Evolutionary conservation across 30 jellyfish, hydroid and myxozoan genomes (phyloP).

Genomic region (Mastigias papua): DNA sequence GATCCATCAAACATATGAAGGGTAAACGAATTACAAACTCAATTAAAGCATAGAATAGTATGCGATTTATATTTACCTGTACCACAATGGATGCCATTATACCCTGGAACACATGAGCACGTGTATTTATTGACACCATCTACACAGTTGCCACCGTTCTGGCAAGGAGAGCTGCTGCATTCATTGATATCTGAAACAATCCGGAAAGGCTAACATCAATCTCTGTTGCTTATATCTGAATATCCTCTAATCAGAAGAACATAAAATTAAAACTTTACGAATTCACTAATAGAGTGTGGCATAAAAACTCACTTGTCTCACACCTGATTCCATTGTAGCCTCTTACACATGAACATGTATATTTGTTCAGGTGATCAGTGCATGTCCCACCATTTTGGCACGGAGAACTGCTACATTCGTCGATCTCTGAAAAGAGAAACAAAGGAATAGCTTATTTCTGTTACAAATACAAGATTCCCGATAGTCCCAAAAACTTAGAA

Average conservation of each 20-base stretch:
- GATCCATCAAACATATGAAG: no score
- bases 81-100: conserved; percentile 4
- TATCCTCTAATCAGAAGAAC: background rate
- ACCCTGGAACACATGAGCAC: conserved; percentile 42
- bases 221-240: no score
- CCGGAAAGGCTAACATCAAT: background rate
- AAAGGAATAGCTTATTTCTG: background rate
- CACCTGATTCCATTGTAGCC: conserved; percentile 26
- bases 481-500: background rate
- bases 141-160: conserved; percentile 10
- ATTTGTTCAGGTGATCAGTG: conserved; percentile 18
- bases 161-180: conserved; percentile 38
- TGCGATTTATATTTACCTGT: no score
- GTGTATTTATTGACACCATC: conserved; percentile 2
- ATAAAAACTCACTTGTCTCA: conserved; percentile 1
- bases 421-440: background rate
- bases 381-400: conserved; percentile 49
- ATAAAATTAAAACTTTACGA: background rate
- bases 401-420: conserved; percentile 52
- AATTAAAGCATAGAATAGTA: no score
- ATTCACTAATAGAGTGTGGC: background rate
- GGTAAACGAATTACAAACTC: no score
- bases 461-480: background rate
- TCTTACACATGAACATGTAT: conserved; percentile 39
- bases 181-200: conserved; percentile 15